Evolutionary conservation across 2,888 invertebrate species (phyloP), one percentile per base, ranked within the genome.

Genomic region (Latrodectus elegans): DNA sequence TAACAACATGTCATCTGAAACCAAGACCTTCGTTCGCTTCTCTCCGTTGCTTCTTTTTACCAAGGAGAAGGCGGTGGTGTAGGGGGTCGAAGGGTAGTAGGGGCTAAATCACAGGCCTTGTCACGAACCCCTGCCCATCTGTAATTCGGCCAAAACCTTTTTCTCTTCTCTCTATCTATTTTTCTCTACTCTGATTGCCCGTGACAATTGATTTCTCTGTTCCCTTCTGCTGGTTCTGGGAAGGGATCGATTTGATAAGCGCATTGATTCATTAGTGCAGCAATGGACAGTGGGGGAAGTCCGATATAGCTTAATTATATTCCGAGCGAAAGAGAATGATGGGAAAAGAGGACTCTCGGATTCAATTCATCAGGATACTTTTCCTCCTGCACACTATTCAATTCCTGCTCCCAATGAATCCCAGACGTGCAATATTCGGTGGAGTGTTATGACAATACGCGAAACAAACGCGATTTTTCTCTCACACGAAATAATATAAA

Each of bases 1-100:
- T 89, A 89, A 88, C 89, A 89, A 71, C 88, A 89, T 89, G 88
- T 89, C 89, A 87, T 81, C 88, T 76, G 77, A 51, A 70, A n/a
- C 70, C 55, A 11, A 60, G 67, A 38, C 68, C 49, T 60, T n/a
- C 67, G 68, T 53, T 68, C 52, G 64, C 74, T 26, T 38, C 70
- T 70, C 77, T 71, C 84, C 55, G 74, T 80, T 67, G 72, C 87
- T 67, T 55, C 78, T 84, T 53, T 82, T 60, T 53, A n/a, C 12
- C 38, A 52, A n/a, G 51, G 74, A 79, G 77, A 55, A 74, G 74
- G 65, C 64, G 67, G 51, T 53, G 83, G 81, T 72, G 81, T 77
- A 75, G 77, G 70, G 81, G 74, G 74, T 53, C 76, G 49, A 22
- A 74, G 80, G 75, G 80, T 80, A 77, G 74, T 78, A 82, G 76